Evolutionary conservation across 2,888 invertebrate genomes (phyloP), one percentile per base, ranked within the genome.

Genomic region (Acronicta psi): DNA sequence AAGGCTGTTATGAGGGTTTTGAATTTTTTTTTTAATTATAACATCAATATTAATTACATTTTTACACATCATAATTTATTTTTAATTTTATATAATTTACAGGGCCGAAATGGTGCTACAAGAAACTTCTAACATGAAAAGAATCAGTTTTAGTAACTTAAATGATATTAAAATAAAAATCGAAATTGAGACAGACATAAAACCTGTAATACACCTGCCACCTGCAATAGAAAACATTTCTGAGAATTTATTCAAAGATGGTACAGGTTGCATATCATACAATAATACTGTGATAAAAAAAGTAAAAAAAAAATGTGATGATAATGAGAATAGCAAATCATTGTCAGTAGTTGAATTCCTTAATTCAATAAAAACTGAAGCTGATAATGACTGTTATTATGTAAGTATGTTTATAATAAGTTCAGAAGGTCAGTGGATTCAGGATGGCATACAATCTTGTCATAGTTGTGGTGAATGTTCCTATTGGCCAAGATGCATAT

Each of bases 341-440:
- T 50, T 85, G 42, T 79, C 83, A 17, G 81, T 84, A 2, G 67
- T 79, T 36, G 86, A 87, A 45, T 87, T 86, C 64, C 68, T 88
- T 2, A 76, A 85, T 56, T 77, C 82, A 40, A 79, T 87, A 18
- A 83, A 84, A 67, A 73, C 78, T 17, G 83, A 84, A 54, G 52
- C 64, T 52, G 79, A 82, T 42, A 63, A 77, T 71, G 69, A 81
- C 40, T 71, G 59, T 58, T 60, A 67, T 31, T 73, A 70, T 71
- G 79, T 81, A 62, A 70, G 81, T 80, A 49, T 45, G 34, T n/a
- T 29, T 29, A 25, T 23, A 23, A 23, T 23, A 2, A 11, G 10
- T 1, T 29, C 29, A 11, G 4, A 29, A 11, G 10, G 29, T 29
- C 29, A 29, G 11, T 29, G 29, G 1, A 29, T 10, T 29, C 1